Conservation (phyloP, 1,140 invertebrate species). For the Drosophila kepulauana region DNA sequence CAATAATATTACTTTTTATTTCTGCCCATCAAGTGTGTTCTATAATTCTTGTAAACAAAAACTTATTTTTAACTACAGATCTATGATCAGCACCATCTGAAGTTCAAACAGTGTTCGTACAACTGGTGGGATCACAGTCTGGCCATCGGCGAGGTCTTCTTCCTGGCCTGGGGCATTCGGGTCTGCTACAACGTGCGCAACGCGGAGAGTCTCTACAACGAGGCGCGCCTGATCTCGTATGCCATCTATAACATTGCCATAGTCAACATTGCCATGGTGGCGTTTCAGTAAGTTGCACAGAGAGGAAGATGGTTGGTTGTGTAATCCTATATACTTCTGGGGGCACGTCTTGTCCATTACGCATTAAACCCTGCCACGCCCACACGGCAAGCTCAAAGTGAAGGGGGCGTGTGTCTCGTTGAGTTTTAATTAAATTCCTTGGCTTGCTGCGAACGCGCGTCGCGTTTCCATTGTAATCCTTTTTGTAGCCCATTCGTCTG, state of each 20-base stretch:
- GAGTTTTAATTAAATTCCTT: constrained; percentile 79
- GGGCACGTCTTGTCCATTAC: constrained; percentile 49
- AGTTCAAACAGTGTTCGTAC: constrained; percentile 95
- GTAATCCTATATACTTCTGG: constrained; percentile 50
- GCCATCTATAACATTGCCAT: constrained; percentile 97
- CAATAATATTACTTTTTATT: no score
- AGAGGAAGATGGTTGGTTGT: constrained; percentile 17
- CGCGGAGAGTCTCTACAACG: constrained; percentile 96
- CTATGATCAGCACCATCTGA: constrained; percentile 89
- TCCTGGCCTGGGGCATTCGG: constrained; percentile 95
- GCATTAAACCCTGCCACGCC: constrained; percentile 29
- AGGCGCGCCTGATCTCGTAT: constrained; percentile 95
- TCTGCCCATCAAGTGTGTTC: no score
- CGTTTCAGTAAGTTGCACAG: constrained; percentile 92
- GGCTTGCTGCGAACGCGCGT: constrained; percentile 58
- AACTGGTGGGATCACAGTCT: constrained; percentile 97
- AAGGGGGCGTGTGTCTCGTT: constrained; percentile 17
- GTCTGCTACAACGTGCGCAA: constrained; percentile 96
- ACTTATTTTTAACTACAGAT: constrained; percentile 85
- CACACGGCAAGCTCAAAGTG: constrained; percentile 2
- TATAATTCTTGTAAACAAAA: no score
- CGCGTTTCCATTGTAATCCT: constrained; percentile 72
- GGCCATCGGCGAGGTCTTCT: constrained; percentile 94
- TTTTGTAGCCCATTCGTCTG: constrained; percentile 44
- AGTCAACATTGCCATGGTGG: constrained; percentile 95